Conservation (phyloP, 2,888 invertebrate species). For the Anticlea derivata region DNA sequence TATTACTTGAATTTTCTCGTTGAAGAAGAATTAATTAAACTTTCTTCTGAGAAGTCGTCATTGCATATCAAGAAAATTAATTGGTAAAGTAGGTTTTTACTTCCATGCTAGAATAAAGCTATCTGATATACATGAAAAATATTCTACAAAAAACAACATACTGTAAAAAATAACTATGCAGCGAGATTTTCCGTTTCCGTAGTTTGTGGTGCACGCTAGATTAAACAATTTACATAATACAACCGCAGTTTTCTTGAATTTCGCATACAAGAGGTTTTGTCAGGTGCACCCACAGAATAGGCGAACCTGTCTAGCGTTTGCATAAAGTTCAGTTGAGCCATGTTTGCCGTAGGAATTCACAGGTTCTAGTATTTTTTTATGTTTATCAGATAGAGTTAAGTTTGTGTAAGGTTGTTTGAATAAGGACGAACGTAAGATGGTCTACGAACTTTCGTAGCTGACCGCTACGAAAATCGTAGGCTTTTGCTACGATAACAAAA, state of each 20-base stretch:
- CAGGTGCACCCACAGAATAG: no score
- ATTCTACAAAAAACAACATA: not conserved
- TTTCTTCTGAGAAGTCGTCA: no score
- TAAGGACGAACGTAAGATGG: not conserved
- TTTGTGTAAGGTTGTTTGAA: not conserved
- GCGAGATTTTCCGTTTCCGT: slow-evolving; percentile 8
- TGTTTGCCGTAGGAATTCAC: slow-evolving; percentile 14
- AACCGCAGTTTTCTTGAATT: slow-evolving; percentile 31
- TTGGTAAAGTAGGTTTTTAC: no score
- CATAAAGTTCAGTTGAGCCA: slow-evolving; percentile 19
- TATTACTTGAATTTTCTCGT: not conserved
- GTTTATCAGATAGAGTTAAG: slow-evolving; percentile 4
- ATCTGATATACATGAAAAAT: no score
- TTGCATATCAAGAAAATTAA: no score
- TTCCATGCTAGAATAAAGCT: no score
- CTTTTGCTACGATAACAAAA: not conserved
- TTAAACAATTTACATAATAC: slow-evolving; percentile 40
- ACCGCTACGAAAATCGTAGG: not conserved
- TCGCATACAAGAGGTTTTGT: slow-evolving; percentile 26
- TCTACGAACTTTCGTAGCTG: not conserved
- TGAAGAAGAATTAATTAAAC: slow-evolving; percentile 1
- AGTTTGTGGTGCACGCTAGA: slow-evolving; percentile 24
- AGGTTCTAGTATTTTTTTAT: slow-evolving; percentile 8
- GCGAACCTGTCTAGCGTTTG: slow-evolving; percentile 15
- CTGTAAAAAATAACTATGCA: not conserved